Evolutionary conservation across 2,113 vertebrate species (phyloP).

Genomic region (Cranoglanis bouderius): DNA sequence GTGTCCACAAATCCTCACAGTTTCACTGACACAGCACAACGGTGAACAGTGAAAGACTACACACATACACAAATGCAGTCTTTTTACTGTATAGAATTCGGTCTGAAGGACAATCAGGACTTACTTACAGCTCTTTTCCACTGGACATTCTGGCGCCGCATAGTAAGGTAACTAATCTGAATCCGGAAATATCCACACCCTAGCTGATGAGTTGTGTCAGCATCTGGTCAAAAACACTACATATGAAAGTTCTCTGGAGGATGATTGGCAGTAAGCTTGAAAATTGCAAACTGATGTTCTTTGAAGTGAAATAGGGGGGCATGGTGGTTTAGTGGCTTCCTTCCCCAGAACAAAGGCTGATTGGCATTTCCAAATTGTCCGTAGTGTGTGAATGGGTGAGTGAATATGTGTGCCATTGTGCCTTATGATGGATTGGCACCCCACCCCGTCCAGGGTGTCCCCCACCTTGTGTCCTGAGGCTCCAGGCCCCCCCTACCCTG

Average conservation of each 20-base stretch:
- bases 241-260: not conserved
- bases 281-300: not conserved
- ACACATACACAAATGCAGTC: not conserved
- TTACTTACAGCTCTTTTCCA: not conserved
- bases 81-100: not conserved
- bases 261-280: not conserved
- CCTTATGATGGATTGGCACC: too few relatives aligned
- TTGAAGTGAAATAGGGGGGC: not conserved
- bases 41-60: not conserved
- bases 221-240: not conserved
- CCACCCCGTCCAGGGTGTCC: too few relatives aligned
- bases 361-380: too few relatives aligned
- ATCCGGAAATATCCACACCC: not conserved
- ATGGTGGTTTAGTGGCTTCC: too few relatives aligned
- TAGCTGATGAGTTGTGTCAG: too few relatives aligned
- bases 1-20: not conserved
- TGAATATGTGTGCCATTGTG: too few relatives aligned
- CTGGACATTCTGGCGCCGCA: not conserved
- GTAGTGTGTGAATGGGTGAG: too few relatives aligned
- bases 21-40: not conserved
- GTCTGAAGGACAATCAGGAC: not conserved
- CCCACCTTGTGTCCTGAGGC: too few relatives aligned
- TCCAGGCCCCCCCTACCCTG: too few relatives aligned
- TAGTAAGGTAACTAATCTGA: not conserved
- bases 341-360: too few relatives aligned